Conservation (phyloP, 2,797 vertebrate genomes). For the Lagorchestes hirsutus region DNA sequence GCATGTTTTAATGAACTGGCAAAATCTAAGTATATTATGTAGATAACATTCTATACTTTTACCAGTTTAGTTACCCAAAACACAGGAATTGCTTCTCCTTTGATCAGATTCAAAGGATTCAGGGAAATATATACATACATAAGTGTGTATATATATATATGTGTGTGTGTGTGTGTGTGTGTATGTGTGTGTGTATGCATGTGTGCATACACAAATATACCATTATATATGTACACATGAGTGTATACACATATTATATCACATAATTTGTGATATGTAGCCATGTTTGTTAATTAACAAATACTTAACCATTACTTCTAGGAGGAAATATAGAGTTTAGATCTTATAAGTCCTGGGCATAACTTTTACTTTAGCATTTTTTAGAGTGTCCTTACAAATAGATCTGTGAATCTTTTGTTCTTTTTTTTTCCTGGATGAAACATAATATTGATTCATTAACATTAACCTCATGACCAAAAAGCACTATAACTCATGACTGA, state of each 20-base stretch:
- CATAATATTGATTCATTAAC: background rate
- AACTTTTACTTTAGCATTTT: background rate
- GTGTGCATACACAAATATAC: no score
- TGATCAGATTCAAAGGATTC: background rate
- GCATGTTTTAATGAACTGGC: background rate
- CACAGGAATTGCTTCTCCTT: background rate
- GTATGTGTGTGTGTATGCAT: rapidly evolving
- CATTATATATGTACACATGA: background rate
- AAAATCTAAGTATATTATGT: background rate
- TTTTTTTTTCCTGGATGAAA: background rate
- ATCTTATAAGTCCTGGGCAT: background rate
- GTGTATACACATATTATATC: background rate
- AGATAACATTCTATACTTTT: background rate
- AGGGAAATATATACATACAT: background rate
- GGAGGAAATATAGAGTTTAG: background rate
- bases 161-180: rapidly evolving
- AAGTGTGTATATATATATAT: no score
- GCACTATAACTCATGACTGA: background rate
- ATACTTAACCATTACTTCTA: background rate
- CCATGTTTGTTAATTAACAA: background rate
- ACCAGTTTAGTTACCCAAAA: background rate
- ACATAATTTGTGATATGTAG: background rate
- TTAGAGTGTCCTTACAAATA: background rate
- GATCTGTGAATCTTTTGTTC: background rate
- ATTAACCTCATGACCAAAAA: background rate